Evolutionary conservation across 2,797 vertebrate species (phyloP), one percentile per base, ranked within the genome.

Genomic region (Periparus ater): DNA sequence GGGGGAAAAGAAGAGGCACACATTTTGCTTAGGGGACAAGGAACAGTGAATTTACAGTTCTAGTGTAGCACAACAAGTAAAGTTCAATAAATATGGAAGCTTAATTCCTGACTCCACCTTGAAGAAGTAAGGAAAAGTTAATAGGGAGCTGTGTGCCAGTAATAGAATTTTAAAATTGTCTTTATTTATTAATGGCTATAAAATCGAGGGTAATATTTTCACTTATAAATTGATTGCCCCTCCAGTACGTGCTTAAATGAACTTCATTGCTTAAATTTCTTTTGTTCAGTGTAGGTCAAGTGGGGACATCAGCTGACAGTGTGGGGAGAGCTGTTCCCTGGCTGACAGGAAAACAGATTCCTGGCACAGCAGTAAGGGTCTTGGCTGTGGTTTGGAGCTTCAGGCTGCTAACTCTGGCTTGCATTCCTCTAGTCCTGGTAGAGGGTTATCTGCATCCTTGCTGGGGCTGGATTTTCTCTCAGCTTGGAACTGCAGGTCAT

Each of bases 401-500:
- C 21, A 48, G 78, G 45, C 62, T 79, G 36, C 36, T 4, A 7
- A 21, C 32, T 57, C 70, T 23, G 12, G 21, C 19, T 57, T 57
- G 23, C 2, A 2, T 45, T 82, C 53, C 48, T 2, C 1, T 25
- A 70, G 4, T 77, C 57, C 20, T 82, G 8, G 4, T 5, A 1
- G 34, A 91, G 15, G 18, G 16, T 79, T 38, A 32, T 30, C 36
- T 89, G 61, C 53, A 42, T 89, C 61, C 53, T 80, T 67, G 4
- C 22, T 51, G 53, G 32, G 54, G 17, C 30, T 68, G 61, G 42
- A 12, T 53, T 77, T 82, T 38, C 40, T 25, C 17, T 80, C 3
- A 8, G 18, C 47, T 66, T 0, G 0, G 60, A 89, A 17, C 13
- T 3, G 1, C 1, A 2, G n/a, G 17, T 29, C 10, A 0, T 19